Evolutionary conservation across 2,797 vertebrate genomes (phyloP).

Genomic region (Poeciliopsis gracilis): DNA sequence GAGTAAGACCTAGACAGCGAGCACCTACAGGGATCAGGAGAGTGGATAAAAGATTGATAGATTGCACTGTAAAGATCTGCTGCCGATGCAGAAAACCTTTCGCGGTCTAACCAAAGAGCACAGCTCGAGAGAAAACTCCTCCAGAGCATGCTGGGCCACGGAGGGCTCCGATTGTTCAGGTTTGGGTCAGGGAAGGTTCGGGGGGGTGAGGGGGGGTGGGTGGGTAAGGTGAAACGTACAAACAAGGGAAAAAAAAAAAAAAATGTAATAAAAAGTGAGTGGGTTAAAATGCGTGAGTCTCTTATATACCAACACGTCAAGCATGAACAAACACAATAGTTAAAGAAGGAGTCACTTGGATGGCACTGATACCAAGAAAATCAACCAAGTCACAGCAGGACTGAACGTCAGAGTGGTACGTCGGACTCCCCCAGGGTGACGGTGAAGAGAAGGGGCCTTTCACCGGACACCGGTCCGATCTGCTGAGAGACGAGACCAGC

Average conservation of each 20-base stretch:
- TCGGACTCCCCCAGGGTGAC: slow-evolving; percentile 24
- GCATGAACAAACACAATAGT: slow-evolving; percentile 77
- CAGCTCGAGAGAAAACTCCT: slow-evolving; percentile 29
- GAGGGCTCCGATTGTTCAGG: slow-evolving; percentile 43
- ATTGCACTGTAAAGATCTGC: slow-evolving; percentile 22
- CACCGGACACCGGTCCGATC: slow-evolving; percentile 39
- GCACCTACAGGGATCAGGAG: slow-evolving; percentile 17
- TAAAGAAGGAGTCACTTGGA: slow-evolving; percentile 73
- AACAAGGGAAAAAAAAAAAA: slow-evolving; percentile 25
- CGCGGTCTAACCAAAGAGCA: slow-evolving; percentile 39
- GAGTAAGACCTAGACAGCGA: slow-evolving; percentile 8
- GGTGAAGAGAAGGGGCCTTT: slow-evolving; percentile 56
- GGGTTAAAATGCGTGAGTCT: slow-evolving; percentile 71
- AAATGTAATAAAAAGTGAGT: slow-evolving; percentile 16
- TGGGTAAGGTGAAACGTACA: slow-evolving; percentile 58
- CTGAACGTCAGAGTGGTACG: slow-evolving; percentile 27
- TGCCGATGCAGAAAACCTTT: slow-evolving; percentile 33
- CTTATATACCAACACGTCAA: slow-evolving; percentile 78
- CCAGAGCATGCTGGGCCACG: slow-evolving; percentile 26
- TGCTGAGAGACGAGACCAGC: slow-evolving; percentile 14
- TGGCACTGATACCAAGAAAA: slow-evolving; percentile 65
- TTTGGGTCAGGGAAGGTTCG: slow-evolving; percentile 51
- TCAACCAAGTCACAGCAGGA: slow-evolving; percentile 43
- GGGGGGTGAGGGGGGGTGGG: no score
- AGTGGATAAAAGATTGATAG: slow-evolving; percentile 21